Conservation (phyloP, 2,888 invertebrate species). For the Tetranychus truncatus region DNA sequence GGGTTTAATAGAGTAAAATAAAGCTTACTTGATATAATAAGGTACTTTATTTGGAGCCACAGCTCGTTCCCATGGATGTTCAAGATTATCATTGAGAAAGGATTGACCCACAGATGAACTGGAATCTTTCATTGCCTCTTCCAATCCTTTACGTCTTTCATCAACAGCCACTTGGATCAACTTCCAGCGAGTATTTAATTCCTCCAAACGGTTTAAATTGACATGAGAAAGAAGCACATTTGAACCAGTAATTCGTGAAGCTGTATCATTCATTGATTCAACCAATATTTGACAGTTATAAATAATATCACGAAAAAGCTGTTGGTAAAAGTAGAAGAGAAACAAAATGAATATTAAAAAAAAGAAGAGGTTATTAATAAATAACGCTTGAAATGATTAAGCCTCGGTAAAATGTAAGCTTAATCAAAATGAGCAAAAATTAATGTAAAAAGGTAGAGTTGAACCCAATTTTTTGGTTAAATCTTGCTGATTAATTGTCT, state of each 20-base stretch:
- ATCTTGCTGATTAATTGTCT: too few species aligned
- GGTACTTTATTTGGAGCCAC: slow-evolving; percentile 93
- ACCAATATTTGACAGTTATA: slow-evolving; percentile 49
- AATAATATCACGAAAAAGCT: slow-evolving; percentile 30
- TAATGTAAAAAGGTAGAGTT: too few species aligned
- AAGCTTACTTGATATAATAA: slow-evolving; percentile 85
- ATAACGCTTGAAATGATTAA: too few species aligned
- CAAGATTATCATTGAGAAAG: slow-evolving; percentile 48
- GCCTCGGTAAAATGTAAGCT: too few species aligned
- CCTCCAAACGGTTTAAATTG: slow-evolving; percentile 46
- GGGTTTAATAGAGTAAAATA: too few species aligned
- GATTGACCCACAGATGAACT: slow-evolving; percentile 44
- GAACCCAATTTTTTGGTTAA: too few species aligned
- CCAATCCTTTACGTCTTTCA: slow-evolving; percentile 55
- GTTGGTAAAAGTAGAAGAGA: too few species aligned
- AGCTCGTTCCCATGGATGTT: slow-evolving; percentile 91
- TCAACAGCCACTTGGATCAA: slow-evolving; percentile 65
- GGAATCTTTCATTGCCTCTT: slow-evolving; percentile 56
- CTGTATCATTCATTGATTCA: slow-evolving; percentile 55
- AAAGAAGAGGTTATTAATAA: too few species aligned
- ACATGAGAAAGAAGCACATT: slow-evolving; percentile 51
- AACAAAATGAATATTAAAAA: too few species aligned
- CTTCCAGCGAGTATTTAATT: slow-evolving; percentile 70
- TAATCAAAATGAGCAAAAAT: too few species aligned
- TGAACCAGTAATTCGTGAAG: slow-evolving; percentile 50